Evolutionary conservation across 2,113 vertebrate genomes (phyloP), one percentile per base, ranked within the genome.

Genomic region (Petromus typicus): DNA sequence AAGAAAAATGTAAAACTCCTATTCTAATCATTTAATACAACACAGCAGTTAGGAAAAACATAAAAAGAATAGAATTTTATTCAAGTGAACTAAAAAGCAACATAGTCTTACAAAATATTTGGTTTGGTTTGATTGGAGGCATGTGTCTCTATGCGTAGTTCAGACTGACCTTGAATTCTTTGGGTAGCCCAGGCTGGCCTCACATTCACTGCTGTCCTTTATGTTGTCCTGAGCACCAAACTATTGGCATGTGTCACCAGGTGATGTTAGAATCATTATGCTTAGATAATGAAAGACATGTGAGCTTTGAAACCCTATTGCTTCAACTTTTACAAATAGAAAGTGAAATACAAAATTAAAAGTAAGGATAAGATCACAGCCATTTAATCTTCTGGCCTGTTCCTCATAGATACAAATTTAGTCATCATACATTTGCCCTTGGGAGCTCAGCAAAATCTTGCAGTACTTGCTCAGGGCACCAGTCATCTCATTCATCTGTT

Each of bases 401-500:
- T 81, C 22, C 76, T 95, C 89, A 96, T 78, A 87, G 69, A 89
- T 85, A 94, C 57, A 85, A 96, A 97, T 87, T 86, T 95, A 82
- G n/a, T 81, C 80, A 94, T 93, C 87, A 94, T 81, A 20, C 13
- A 12, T 84, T 89, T 91, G 9, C 84, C 76, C 59, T 95, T 94
- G 69, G 86, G 56, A 96, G 79, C 40, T 87, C 91, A 87, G 27
- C 37, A 67, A 95, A 94, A 91, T 51, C 51, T 97, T 67, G 56
- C 32, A 88, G 45, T 30, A 25, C 32, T 89, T 89, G 20, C 8
- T 94, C 54, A 78, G 63, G 82, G 27, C 69, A 84, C 78, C 23
- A 96, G 20, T 84, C 34, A 73, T 95, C 93, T 89, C 64, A 91
- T 59, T 94, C 82, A 95, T 95, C 82, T 94, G 86, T 91, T 95